These are phyloP conservation scores for Paraescarpia echinospica DNA, from an alignment of 1,140 invertebrate species.

Conservation along the genomic window DNA sequence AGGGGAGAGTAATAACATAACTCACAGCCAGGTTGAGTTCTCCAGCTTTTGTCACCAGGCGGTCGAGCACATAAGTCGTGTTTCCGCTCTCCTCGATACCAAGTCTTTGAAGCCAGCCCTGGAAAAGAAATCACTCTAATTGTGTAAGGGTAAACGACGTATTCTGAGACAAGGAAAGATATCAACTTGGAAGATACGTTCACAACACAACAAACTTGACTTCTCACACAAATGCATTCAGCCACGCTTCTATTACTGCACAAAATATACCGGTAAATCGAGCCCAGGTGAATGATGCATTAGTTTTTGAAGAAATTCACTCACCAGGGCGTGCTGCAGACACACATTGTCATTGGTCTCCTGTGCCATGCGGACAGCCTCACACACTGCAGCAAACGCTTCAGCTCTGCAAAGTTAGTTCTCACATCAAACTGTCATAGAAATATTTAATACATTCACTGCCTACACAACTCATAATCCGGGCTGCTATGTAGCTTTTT, in stretches of 20 bases:
- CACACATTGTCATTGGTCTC: constrained; percentile 82
- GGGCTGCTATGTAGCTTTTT: background rate
- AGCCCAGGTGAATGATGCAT: too few species aligned
- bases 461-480: too few species aligned
- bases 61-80: constrained; percentile 62
- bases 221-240: too few species aligned
- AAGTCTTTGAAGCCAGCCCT: constrained; percentile 58
- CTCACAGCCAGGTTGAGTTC: constrained; percentile 61
- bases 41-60: constrained; percentile 65
- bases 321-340: constrained; percentile 76
- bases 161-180: too few species aligned
- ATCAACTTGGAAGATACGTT: too few species aligned
- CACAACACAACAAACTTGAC: too few species aligned
- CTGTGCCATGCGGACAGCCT: constrained; percentile 85
- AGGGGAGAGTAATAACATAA: constrained; percentile 15
- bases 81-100: constrained; percentile 43
- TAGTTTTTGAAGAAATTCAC: constrained; percentile 9
- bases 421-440: constrained; percentile 12
- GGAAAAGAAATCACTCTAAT: constrained; percentile 24
- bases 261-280: too few species aligned
- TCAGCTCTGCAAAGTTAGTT: constrained; percentile 65
- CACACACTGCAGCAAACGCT: constrained; percentile 76
- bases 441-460: constrained; percentile 2
- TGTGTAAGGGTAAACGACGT: background rate
- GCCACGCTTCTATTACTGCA: too few species aligned